These are phyloP conservation scores for Microtus ochrogaster DNA, from an alignment of 2,113 vertebrate genomes.

Conservation along the genomic window DNA sequence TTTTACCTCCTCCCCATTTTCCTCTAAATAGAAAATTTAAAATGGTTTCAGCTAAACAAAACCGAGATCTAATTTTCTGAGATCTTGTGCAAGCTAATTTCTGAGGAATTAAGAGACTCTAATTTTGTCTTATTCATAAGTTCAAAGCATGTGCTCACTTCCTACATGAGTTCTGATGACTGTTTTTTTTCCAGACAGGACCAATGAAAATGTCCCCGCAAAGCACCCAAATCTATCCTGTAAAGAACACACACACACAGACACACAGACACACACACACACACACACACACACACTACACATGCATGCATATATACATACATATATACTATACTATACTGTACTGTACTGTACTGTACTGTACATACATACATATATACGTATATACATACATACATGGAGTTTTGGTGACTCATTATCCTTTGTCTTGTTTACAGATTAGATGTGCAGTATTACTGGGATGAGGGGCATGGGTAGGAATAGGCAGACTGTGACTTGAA, in stretches of 20 bases:
- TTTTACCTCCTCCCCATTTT: not conserved
- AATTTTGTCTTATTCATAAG: constrained; percentile 34
- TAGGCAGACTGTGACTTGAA: not conserved
- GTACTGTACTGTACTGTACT: no score
- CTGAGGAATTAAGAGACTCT: constrained; percentile 27
- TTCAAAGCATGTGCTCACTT: not conserved
- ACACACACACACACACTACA: not conserved
- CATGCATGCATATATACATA: not conserved
- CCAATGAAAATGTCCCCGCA: not conserved
- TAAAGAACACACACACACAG: not conserved
- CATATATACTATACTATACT: not conserved
- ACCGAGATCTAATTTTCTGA: not conserved
- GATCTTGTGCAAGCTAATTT: not conserved
- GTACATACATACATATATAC: not conserved
- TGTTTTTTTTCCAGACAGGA: constrained; percentile 21
- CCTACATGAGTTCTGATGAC: not conserved
- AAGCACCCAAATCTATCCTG: not conserved
- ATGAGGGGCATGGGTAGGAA: not conserved
- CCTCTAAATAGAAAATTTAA: not conserved
- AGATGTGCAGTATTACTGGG: not conserved
- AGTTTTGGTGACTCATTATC: not conserved
- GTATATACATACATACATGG: not conserved
- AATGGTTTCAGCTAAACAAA: constrained; percentile 51
- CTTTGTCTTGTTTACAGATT: not conserved
- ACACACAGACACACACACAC: not conserved